phyloP scores from a whole-genome alignment of 2,113 vertebrate species.

The Bubalus kerabau region DNA sequence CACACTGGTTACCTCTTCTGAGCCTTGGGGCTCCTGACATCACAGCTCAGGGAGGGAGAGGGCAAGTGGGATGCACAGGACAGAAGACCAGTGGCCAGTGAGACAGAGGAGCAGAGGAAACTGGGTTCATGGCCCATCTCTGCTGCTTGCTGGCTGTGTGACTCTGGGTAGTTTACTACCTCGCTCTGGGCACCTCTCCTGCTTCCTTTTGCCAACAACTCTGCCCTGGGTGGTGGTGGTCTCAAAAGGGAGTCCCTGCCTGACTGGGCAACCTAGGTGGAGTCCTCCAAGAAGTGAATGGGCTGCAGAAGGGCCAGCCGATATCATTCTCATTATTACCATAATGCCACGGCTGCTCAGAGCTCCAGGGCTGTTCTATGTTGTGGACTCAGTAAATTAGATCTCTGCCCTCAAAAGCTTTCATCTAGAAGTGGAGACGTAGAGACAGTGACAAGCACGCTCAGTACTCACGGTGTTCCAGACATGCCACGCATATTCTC shows the following conservation, averaged over 20 bases:
- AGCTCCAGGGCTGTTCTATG: not conserved
- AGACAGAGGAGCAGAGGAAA: not conserved
- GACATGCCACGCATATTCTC: not conserved
- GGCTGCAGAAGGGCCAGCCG: not conserved
- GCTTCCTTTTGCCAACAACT: not conserved
- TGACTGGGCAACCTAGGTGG: not conserved
- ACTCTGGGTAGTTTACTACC: not conserved
- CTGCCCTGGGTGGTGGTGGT: not conserved
- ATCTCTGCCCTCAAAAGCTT: not conserved
- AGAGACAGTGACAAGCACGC: not conserved
- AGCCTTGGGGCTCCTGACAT: not conserved
- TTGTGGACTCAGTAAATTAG: not conserved
- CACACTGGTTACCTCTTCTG: not conserved
- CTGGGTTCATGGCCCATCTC: not conserved
- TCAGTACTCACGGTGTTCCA: not conserved
- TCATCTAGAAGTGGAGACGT: not conserved
- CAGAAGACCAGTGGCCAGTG: not conserved
- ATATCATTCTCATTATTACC: not conserved
- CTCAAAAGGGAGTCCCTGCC: not conserved
- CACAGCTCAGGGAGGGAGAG: not conserved
- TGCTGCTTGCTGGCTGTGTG: not conserved
- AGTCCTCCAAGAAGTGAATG: not conserved
- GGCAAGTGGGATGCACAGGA: not conserved
- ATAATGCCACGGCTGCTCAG: not conserved
- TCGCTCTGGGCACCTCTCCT: not conserved